phyloP scores from a whole-genome alignment of 1,140 invertebrate species.

The Colletes latitarsis region DNA sequence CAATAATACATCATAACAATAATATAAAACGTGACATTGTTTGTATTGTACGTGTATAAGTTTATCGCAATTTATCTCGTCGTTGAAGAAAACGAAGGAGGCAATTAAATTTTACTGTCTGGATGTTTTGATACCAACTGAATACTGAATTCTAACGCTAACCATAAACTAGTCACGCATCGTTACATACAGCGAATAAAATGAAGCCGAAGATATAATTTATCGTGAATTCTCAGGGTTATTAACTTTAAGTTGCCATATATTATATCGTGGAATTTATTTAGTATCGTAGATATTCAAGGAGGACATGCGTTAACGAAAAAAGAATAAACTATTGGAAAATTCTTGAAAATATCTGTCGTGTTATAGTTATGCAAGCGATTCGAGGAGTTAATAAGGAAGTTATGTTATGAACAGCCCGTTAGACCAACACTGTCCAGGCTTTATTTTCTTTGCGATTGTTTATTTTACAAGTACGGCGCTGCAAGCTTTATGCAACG shows the following conservation, averaged over 20 bases:
- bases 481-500: too few relatives aligned
- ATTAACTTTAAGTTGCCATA: conserved; percentile 58
- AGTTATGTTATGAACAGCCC: too few relatives aligned
- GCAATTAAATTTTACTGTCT: conserved; percentile 13
- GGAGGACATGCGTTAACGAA: conserved; percentile 30
- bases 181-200: conserved; percentile 62
- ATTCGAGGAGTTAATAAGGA: too few relatives aligned
- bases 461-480: too few relatives aligned
- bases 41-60: background rate
- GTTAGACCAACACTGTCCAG: too few relatives aligned
- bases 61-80: background rate
- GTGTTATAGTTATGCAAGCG: too few relatives aligned
- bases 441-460: too few relatives aligned
- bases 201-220: conserved; percentile 59
- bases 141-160: conserved; percentile 38
- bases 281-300: conserved; percentile 56
- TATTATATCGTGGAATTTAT: conserved; percentile 59
- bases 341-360: too few relatives aligned
- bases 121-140: conserved; percentile 46
- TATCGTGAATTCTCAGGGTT: conserved; percentile 60
- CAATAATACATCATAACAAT: background rate
- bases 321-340: background rate
- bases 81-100: background rate
- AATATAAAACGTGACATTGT: background rate
- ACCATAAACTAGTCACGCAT: conserved; percentile 59